A percentile compares a stretch with the other conserved stretches of the same genome.
phyloP scores from a whole-genome alignment of 2,888 invertebrate genomes.

The Eudemis profundana region DNA sequence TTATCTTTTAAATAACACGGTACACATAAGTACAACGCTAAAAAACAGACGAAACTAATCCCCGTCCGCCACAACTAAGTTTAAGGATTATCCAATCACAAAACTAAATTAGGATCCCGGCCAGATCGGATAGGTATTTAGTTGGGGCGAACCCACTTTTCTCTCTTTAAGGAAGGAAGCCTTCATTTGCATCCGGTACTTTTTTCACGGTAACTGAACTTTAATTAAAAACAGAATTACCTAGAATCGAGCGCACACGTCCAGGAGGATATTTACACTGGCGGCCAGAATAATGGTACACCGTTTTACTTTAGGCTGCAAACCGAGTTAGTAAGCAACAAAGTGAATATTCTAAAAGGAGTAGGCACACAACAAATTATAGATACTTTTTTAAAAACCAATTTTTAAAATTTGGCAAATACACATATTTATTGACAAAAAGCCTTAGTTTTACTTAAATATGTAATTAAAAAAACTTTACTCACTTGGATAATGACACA shows the following conservation, averaged over 20 bases:
- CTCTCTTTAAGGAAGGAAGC: constrained; percentile 44
- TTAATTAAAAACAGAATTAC: constrained; percentile 78
- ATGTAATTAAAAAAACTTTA: too few species aligned
- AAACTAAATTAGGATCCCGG: constrained; percentile 49
- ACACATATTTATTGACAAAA: too few species aligned
- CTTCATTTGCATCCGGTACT: constrained; percentile 72
- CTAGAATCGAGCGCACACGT: constrained; percentile 42
- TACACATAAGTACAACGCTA: too few species aligned
- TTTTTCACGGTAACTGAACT: constrained; percentile 79
- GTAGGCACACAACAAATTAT: too few species aligned
- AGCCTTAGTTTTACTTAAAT: too few species aligned
- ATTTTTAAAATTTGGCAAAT: too few species aligned
- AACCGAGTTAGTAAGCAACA: background rate
- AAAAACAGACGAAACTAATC: background rate
- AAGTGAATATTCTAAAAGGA: background rate
- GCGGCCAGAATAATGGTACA: constrained; percentile 4
- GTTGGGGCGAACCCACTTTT: constrained; percentile 46
- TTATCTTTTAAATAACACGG: too few species aligned
- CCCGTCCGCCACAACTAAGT: constrained; percentile 14
- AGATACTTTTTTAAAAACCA: too few species aligned
- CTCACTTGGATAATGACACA: too few species aligned
- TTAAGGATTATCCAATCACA: constrained; percentile 49
- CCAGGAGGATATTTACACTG: constrained; percentile 52
- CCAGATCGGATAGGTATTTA: constrained; percentile 51
- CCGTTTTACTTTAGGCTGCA: background rate